phyloP scores from a whole-genome alignment of 2,797 vertebrate genomes.

The Acestrorhynchus altus region DNA sequence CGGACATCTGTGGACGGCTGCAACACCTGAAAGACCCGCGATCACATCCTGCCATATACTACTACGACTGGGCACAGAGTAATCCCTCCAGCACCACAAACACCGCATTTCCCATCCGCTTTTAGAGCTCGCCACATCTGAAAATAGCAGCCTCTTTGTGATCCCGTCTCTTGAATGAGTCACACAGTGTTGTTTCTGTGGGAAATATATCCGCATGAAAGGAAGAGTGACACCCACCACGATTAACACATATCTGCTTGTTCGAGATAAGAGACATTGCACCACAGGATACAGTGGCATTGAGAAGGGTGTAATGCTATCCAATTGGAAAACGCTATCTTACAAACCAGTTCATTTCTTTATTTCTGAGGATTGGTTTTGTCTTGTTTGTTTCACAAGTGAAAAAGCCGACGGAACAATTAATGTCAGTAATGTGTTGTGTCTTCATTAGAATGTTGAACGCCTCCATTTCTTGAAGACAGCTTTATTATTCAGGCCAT shows the following conservation, averaged over 20 bases:
- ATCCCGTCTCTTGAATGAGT: neutral
- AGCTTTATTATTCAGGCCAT: too few relatives aligned
- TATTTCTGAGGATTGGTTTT: neutral
- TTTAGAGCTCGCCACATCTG: neutral
- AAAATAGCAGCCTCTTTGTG: neutral
- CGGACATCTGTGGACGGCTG: too few relatives aligned
- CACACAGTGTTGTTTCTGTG: slow-evolving; percentile 1
- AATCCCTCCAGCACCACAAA: neutral
- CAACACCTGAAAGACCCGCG: neutral
- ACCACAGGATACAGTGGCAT: neutral
- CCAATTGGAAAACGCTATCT: slow-evolving; percentile 14
- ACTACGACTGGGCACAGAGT: neutral
- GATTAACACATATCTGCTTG: slow-evolving; percentile 31
- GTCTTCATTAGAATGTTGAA: too few relatives aligned
- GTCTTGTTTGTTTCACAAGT: neutral
- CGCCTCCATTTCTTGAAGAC: too few relatives aligned
- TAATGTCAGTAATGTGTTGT: too few relatives aligned
- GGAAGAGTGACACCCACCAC: neutral
- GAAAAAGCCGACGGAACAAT: neutral
- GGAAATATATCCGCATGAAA: slow-evolving; percentile 12
- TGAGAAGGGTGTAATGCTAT: slow-evolving; percentile 11
- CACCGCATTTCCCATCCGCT: neutral
- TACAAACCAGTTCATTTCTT: neutral
- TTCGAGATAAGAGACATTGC: slow-evolving; percentile 37
- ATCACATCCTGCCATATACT: slow-evolving; percentile 3